These are phyloP conservation scores for Danaus chrysippus DNA, from an alignment of 2,888 invertebrate species.

Conservation along the genomic window DNA sequence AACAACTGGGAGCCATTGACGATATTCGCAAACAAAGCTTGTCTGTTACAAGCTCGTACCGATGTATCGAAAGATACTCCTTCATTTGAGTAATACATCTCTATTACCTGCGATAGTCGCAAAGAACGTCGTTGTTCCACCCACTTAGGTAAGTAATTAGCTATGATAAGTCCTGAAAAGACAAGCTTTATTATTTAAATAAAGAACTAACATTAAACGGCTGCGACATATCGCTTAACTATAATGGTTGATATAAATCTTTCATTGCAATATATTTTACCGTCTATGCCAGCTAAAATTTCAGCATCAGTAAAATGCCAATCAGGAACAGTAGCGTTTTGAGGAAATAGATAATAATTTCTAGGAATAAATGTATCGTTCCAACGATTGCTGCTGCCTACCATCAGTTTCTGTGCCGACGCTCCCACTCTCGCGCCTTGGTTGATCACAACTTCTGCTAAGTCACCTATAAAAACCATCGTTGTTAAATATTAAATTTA, in stretches of 20 bases:
- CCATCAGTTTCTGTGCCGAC: conserved; percentile 57
- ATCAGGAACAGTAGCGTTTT: conserved; percentile 57
- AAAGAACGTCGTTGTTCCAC: conserved; percentile 68
- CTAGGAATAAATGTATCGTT: conserved; percentile 81
- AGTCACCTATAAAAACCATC: conserved; percentile 74
- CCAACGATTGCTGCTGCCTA: conserved; percentile 81
- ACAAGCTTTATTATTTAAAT: conserved; percentile 7
- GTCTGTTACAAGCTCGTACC: conserved; percentile 80
- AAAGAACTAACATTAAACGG: not conserved
- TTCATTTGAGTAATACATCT: conserved; percentile 83
- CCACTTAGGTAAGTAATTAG: conserved; percentile 75
- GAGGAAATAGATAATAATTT: conserved; percentile 74
- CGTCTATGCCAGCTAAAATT: conserved; percentile 83
- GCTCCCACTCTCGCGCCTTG: conserved; percentile 78
- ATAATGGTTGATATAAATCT: not conserved
- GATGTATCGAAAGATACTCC: conserved; percentile 78
- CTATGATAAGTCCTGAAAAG: conserved; percentile 76
- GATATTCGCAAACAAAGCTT: conserved; percentile 61
- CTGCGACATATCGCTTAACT: no score
- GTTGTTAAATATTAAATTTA: no score
- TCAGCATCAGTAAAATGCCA: conserved; percentile 85
- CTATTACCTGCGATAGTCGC: conserved; percentile 80
- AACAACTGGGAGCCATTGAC: conserved; percentile 57
- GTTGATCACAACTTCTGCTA: conserved; percentile 83
- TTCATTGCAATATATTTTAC: conserved; percentile 48